These are phyloP conservation scores for Proisotoma minuta DNA, from an alignment of 2,888 invertebrate species.

Conservation along the genomic window DNA sequence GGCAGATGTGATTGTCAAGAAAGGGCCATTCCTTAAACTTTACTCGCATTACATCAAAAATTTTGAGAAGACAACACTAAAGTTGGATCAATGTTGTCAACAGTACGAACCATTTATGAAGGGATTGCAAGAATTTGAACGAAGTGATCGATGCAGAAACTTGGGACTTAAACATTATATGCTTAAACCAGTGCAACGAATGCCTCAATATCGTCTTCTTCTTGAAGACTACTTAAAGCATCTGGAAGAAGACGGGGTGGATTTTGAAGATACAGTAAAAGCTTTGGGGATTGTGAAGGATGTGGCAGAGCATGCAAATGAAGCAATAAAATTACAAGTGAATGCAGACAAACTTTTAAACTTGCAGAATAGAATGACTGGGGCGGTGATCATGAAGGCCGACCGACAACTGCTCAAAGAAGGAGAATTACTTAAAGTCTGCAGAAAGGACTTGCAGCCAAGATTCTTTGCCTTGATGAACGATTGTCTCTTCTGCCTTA, in stretches of 20 bases:
- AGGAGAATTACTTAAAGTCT: constrained; percentile 62
- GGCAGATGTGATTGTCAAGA: constrained; percentile 58
- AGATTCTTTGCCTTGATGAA: constrained; percentile 60
- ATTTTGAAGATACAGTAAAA: constrained; percentile 59
- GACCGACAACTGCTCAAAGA: constrained; percentile 60
- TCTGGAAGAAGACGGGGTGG: constrained; percentile 54
- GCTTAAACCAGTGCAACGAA: constrained; percentile 64
- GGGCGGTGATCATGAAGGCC: constrained; percentile 55
- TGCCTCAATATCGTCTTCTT: constrained; percentile 59
- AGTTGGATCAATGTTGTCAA: constrained; percentile 55
- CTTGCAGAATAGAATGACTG: constrained; percentile 54
- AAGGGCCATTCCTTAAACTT: constrained; percentile 59
- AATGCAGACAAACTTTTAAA: constrained; percentile 56
- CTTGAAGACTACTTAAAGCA: constrained; percentile 60
- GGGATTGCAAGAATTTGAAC: constrained; percentile 55
- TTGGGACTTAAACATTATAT: constrained; percentile 61
- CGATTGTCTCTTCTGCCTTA: constrained; percentile 54
- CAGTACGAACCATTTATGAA: constrained; percentile 55
- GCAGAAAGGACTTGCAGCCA: constrained; percentile 61
- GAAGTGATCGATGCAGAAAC: constrained; percentile 53
- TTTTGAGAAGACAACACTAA: constrained; percentile 54
- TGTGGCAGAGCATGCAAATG: constrained; percentile 59
- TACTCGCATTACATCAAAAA: constrained; percentile 58
- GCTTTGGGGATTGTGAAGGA: constrained; percentile 58
- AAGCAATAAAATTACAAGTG: constrained; percentile 57